Conservation (phyloP, 2,797 vertebrate genomes). For the Lepilemur ruficaudatus region DNA sequence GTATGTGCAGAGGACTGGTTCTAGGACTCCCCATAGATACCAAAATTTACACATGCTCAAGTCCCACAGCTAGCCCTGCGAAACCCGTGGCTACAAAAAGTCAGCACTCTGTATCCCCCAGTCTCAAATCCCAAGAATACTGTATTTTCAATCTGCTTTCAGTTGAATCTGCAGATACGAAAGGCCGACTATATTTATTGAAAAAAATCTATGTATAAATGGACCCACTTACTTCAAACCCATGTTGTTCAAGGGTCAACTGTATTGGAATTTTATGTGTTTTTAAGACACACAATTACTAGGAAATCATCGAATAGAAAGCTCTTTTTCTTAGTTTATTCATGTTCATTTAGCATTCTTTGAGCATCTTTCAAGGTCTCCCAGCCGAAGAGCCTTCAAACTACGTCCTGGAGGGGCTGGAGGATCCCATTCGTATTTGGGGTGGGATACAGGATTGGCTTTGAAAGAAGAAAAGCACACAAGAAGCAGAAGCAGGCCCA, state of each 20-base stretch:
- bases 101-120: not conserved
- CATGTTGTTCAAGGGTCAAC: not conserved
- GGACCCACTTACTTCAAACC: not conserved
- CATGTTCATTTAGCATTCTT: not conserved
- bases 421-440: not conserved
- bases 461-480: not conserved
- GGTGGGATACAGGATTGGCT: not conserved
- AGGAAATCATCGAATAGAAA: not conserved
- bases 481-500: not conserved
- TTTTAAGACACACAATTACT: not conserved
- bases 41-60: not conserved
- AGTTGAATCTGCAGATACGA: not conserved
- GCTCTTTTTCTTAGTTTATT: not conserved
- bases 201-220: not conserved
- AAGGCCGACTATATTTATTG: not conserved
- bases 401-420: not conserved
- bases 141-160: not conserved
- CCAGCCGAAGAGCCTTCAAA: fast-evolving
- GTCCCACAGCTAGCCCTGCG: not conserved
- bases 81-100: not conserved
- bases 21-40: not conserved
- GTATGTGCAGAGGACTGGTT: not conserved
- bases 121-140: not conserved
- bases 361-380: not conserved
- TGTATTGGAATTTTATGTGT: not conserved